phyloP scores from a whole-genome alignment of 2,888 invertebrate genomes.

The Lepidocyrtinus sp. region DNA sequence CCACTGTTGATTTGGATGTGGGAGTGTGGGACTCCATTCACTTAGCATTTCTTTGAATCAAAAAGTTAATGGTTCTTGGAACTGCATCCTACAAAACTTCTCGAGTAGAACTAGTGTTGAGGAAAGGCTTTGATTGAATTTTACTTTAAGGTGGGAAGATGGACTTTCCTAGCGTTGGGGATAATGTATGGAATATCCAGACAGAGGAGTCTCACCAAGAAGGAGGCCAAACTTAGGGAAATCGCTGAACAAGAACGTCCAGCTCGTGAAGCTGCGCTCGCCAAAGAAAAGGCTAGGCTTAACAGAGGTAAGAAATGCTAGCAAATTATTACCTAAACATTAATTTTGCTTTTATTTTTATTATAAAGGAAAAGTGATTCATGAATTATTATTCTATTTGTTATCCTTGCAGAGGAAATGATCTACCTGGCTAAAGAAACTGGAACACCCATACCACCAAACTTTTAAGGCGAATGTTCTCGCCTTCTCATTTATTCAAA shows the following conservation, averaged over 20 bases:
- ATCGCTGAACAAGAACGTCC: constrained; percentile 70
- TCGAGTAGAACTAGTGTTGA: too few relatives aligned
- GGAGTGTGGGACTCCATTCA: too few relatives aligned
- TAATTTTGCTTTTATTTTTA: not conserved
- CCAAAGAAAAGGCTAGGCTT: constrained; percentile 80
- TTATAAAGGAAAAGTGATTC: not conserved
- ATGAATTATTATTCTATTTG: constrained; percentile 23
- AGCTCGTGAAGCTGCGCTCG: constrained; percentile 76
- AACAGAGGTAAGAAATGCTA: constrained; percentile 75
- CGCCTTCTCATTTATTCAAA: constrained; percentile 11
- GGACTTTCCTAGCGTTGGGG: constrained; percentile 83
- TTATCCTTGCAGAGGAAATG: constrained; percentile 71
- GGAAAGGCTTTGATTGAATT: too few relatives aligned
- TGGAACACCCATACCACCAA: constrained; percentile 70
- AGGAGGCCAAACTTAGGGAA: constrained; percentile 70
- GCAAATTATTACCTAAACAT: not conserved
- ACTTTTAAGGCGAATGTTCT: constrained; percentile 67
- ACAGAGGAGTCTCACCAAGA: constrained; percentile 70
- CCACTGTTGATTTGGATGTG: too few relatives aligned
- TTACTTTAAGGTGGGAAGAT: constrained; percentile 86
- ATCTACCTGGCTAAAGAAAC: constrained; percentile 71
- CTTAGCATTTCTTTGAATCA: too few relatives aligned
- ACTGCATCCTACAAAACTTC: too few relatives aligned
- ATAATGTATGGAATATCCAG: constrained; percentile 82
- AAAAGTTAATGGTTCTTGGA: too few relatives aligned